These are phyloP conservation scores for Catocala fraxini DNA, from an alignment of 2,888 invertebrate species.

Conservation along the genomic window DNA sequence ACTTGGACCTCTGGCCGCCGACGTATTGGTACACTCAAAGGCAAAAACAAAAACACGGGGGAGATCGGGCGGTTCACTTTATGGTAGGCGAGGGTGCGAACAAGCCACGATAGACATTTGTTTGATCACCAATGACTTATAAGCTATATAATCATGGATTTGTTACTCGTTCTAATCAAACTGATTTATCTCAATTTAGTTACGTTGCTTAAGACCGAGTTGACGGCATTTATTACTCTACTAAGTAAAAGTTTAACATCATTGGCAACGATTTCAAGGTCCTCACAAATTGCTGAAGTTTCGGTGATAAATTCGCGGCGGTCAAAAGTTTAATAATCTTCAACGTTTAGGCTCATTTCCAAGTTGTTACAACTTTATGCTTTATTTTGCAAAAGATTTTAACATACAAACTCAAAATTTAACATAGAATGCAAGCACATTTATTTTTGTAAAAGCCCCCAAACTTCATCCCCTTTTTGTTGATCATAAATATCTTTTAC, in stretches of 20 bases:
- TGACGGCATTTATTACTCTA: slow-evolving; percentile 8
- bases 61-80: slow-evolving; percentile 34
- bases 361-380: slow-evolving; percentile 7
- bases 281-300: slow-evolving; percentile 17
- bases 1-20: slow-evolving; percentile 36
- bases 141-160: slow-evolving; percentile 10
- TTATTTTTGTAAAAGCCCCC: not conserved
- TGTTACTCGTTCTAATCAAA: slow-evolving; percentile 7
- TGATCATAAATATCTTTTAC: slow-evolving; percentile 6
- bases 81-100: slow-evolving; percentile 39
- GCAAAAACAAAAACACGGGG: slow-evolving; percentile 41
- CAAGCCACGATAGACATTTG: slow-evolving; percentile 26
- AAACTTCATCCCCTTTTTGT: not conserved
- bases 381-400: slow-evolving; percentile 1
- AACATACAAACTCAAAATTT: not conserved
- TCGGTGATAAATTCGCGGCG: slow-evolving; percentile 12
- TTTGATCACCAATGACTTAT: slow-evolving; percentile 37
- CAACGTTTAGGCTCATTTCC: slow-evolving; percentile 5
- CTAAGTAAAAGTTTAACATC: slow-evolving; percentile 11
- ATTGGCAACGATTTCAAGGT: slow-evolving; percentile 19
- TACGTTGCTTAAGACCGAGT: not conserved
- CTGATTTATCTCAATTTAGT: not conserved
- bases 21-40: slow-evolving; percentile 30
- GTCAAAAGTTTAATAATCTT: slow-evolving; percentile 15
- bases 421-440: not conserved